Conservation (phyloP, 2,113 vertebrate genomes). For the Chauna torquata region DNA sequence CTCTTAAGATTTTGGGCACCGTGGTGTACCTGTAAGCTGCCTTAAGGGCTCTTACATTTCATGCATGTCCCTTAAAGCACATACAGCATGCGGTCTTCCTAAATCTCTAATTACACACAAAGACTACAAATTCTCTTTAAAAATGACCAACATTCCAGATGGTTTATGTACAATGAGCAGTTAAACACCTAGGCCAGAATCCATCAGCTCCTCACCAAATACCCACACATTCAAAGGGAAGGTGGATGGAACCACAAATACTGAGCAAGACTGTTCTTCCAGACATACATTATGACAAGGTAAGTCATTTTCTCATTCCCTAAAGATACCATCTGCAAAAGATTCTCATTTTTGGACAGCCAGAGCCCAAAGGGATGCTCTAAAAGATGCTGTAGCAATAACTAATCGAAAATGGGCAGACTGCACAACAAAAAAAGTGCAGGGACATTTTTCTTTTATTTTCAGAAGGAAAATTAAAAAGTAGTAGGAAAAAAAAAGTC, state of each 20-base stretch:
- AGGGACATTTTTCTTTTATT: not conserved
- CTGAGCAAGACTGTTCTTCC: not conserved
- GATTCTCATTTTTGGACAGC: conserved; percentile 45
- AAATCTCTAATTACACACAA: not conserved
- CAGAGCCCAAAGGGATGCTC: conserved; percentile 32
- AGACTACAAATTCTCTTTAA: not conserved
- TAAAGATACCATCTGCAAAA: conserved; percentile 16
- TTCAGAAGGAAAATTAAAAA: not conserved
- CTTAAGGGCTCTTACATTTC: conserved; percentile 5
- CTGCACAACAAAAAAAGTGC: not conserved
- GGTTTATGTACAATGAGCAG: not conserved
- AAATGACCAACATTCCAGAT: not conserved
- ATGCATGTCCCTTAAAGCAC: not conserved
- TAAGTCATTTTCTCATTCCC: not conserved
- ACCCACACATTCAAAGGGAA: not conserved
- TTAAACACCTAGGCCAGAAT: not conserved
- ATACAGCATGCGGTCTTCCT: not conserved
- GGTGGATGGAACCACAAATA: not conserved
- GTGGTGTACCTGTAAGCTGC: not conserved
- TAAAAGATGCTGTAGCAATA: not conserved
- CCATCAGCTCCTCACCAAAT: not conserved
- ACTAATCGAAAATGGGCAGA: not conserved
- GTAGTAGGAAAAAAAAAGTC: not conserved
- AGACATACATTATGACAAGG: conserved; percentile 12
- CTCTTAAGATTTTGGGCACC: not conserved